These are phyloP conservation scores for Tor tambroides DNA, from an alignment of 2,113 vertebrate genomes.

Conservation along the genomic window DNA sequence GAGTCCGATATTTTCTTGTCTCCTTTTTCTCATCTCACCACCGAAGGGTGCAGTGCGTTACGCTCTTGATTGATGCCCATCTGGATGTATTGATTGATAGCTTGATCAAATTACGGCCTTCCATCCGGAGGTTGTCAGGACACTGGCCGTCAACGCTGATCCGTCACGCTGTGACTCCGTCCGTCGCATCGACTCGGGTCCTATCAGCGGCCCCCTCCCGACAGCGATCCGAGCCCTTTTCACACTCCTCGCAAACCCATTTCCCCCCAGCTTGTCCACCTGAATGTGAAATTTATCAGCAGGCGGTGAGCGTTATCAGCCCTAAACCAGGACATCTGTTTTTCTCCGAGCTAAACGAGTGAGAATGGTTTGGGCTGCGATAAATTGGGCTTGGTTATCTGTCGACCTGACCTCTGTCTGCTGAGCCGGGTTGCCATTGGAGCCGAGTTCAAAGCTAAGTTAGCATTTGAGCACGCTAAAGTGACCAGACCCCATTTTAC, in stretches of 20 bases:
- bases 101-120: slow-evolving; percentile 54
- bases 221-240: slow-evolving; percentile 26
- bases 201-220: background rate
- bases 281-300: slow-evolving; percentile 40
- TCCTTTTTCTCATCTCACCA: slow-evolving; percentile 5
- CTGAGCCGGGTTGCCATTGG: background rate
- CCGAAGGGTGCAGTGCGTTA: slow-evolving; percentile 17
- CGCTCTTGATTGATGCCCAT: slow-evolving; percentile 45
- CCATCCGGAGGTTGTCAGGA: slow-evolving; percentile 53
- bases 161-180: slow-evolving; percentile 50
- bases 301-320: slow-evolving; percentile 6
- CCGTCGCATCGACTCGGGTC: background rate
- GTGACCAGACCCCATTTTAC: background rate
- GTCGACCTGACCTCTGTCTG: slow-evolving; percentile 15
- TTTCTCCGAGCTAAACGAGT: slow-evolving; percentile 18
- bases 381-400: slow-evolving; percentile 23
- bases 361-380: slow-evolving; percentile 19
- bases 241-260: slow-evolving; percentile 24
- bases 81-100: slow-evolving; percentile 56
- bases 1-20: slow-evolving; percentile 16
- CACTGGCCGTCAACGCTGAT: slow-evolving; percentile 58
- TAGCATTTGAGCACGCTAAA: background rate
- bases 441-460: background rate
- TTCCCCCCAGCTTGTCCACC: slow-evolving; percentile 20
- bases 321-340: slow-evolving; percentile 31